These are phyloP conservation scores for Thaleichthys pacificus DNA, from an alignment of 2,797 vertebrate species.

Conservation along the genomic window DNA sequence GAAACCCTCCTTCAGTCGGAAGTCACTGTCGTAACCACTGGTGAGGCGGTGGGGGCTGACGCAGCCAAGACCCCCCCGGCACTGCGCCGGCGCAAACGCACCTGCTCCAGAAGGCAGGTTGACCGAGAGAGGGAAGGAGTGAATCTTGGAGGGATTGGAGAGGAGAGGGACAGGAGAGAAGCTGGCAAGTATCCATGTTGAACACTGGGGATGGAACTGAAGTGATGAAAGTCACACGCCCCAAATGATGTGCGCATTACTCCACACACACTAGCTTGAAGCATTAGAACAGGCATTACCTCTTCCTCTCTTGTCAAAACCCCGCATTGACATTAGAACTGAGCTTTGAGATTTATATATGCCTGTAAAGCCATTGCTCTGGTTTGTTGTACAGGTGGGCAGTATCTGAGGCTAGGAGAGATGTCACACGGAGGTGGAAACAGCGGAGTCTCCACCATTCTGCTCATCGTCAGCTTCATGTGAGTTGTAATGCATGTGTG, in stretches of 20 bases:
- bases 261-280: not conserved
- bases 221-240: no score
- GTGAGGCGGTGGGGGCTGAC: conserved; percentile 71
- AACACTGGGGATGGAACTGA: no score
- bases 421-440: conserved; percentile 53
- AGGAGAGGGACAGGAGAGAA: conserved; percentile 64
- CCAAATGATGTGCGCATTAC: no score
- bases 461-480: conserved; percentile 90
- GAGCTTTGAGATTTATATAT: no score
- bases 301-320: no score
- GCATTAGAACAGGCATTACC: not conserved
- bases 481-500: conserved; percentile 64
- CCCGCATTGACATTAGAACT: no score
- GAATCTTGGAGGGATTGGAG: conserved; percentile 45
- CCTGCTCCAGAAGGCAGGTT: conserved; percentile 76
- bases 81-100: conserved; percentile 83
- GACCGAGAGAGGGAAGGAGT: conserved; percentile 72
- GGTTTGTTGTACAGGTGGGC: conserved; percentile 60
- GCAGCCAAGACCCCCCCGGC: conserved; percentile 67
- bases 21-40: conserved; percentile 76
- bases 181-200: conserved; percentile 49
- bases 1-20: conserved; percentile 83
- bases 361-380: not conserved
- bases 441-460: conserved; percentile 78
- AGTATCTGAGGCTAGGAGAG: conserved; percentile 68